These are phyloP conservation scores for Etheostoma nigrum DNA, from an alignment of 2,797 vertebrate species.

Conservation along the genomic window DNA sequence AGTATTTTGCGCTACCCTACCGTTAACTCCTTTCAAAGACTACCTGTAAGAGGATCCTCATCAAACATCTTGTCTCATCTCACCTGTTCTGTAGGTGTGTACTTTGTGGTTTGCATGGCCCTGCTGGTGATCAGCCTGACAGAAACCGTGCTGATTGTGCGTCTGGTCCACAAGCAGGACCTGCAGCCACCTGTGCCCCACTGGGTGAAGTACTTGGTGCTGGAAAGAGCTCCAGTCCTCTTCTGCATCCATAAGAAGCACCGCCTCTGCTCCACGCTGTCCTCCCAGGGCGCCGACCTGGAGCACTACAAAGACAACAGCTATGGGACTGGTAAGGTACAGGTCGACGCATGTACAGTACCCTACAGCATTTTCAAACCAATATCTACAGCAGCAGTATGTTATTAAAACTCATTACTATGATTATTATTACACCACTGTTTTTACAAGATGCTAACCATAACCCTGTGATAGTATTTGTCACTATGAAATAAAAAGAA, in stretches of 20 bases:
- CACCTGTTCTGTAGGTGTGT: slow-evolving; percentile 85
- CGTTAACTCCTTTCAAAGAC: background rate
- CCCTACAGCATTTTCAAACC: background rate
- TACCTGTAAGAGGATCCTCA: background rate
- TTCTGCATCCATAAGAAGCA: slow-evolving; percentile 89
- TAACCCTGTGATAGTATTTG: background rate
- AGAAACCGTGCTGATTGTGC: slow-evolving; percentile 95
- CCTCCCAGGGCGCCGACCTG: slow-evolving; percentile 63
- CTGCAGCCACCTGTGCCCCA: slow-evolving; percentile 91
- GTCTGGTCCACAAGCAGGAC: slow-evolving; percentile 96
- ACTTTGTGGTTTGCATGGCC: slow-evolving; percentile 99
- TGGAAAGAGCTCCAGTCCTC: slow-evolving; percentile 87
- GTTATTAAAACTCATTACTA: too few species aligned
- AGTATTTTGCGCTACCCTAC: background rate
- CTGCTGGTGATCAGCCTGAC: slow-evolving; percentile 95
- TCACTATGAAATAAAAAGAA: background rate
- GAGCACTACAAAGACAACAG: slow-evolving; percentile 84
- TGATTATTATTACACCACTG: too few species aligned
- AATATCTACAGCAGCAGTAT: too few species aligned
- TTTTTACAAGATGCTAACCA: too few species aligned
- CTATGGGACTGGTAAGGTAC: slow-evolving; percentile 86
- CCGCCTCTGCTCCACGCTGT: slow-evolving; percentile 76
- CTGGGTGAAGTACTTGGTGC: slow-evolving; percentile 91
- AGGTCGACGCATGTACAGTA: background rate
- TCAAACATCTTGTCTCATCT: background rate